Base-by-base conservation (phyloP, 2,113 vertebrate genomes). In the Meriones unguiculatus region DNA sequence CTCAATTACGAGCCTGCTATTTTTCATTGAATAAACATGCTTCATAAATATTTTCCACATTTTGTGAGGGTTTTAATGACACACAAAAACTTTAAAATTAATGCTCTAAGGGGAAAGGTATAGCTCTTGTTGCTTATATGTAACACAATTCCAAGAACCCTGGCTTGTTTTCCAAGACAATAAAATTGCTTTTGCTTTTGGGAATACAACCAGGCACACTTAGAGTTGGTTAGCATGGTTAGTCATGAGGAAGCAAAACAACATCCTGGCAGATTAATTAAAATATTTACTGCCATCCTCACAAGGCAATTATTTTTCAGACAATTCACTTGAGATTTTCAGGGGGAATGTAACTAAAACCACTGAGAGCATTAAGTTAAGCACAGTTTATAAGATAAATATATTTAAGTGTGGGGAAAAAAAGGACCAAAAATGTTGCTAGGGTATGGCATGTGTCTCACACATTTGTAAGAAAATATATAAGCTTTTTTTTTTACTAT, bases 261-360 rank as follows among this genome's bases (percentile, higher is more conserved):
- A 78, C 7, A 80, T 87, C 5, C 15, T 75, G 25, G 75, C 11
- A 90, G 64, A 89, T 82, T 70, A 38, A 80, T 91, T 93, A 86
- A 93, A 96, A 86, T 64, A 13, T 15, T 95, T 81, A 81, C 76
- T 75, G 62, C 65, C 0, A 86, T 14, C 13, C 8, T 96, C 11
- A 38, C 30, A 46, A 25, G 87, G 28, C 81, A 7, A 25, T 62
- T 73, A 3, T n/a, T 69, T 24, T 65, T 41, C 20, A 28, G 52
- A 57, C 15, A 4, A 2, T 90, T 89, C 88, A 59, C 20, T 95
- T 94, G 80, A 67, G 84, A 85, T 87, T 87, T 90, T 75, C 35
- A 15, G 70, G 24, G 30, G 91, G 54, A 38, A 38, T 80, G 70
- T 90, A 84, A 72, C 24, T 93, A 20, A 87, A 54, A 86, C 2